Percentiles rank a stretch among this genome's conserved stretches.
phyloP scores from a whole-genome alignment of 2,113 vertebrate species.

The Brachirus orientalis region DNA sequence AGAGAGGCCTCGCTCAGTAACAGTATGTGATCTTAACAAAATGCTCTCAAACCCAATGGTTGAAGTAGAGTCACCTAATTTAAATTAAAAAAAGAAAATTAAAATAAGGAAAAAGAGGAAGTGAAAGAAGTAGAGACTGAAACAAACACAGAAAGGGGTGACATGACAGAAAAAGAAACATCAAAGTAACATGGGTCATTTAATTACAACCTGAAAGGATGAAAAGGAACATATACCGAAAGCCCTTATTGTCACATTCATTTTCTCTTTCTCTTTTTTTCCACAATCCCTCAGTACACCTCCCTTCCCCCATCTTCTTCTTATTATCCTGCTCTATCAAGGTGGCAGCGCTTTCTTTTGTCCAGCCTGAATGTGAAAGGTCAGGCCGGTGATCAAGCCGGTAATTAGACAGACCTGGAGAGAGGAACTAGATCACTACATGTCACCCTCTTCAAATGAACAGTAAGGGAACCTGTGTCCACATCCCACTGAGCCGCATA shows the following conservation, averaged over 20 bases:
- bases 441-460: conserved; percentile 72
- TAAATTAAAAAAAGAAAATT: neutral
- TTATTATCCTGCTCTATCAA: conserved; percentile 78
- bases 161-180: conserved; percentile 9
- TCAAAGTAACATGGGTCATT: conserved; percentile 18
- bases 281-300: conserved; percentile 13
- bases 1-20: neutral
- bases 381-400: conserved; percentile 76
- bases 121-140: neutral
- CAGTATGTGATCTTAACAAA: no score
- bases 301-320: conserved; percentile 38
- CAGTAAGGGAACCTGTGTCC: conserved; percentile 35
- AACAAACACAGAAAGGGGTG: neutral
- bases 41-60: no score
- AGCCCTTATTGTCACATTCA: conserved; percentile 27
- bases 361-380: conserved; percentile 80
- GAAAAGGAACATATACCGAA: conserved; percentile 58
- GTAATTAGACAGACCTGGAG: conserved; percentile 82
- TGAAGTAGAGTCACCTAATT: no score
- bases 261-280: conserved; percentile 11
- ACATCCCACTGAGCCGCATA: conserved; percentile 25
- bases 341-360: conserved; percentile 63
- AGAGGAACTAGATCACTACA: conserved; percentile 69
- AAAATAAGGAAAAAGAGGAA: no score
- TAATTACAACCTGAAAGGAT: conserved; percentile 42